Evolutionary conservation across 2,888 invertebrate genomes (phyloP).

Genomic region (Dorcus parallelipipedus): DNA sequence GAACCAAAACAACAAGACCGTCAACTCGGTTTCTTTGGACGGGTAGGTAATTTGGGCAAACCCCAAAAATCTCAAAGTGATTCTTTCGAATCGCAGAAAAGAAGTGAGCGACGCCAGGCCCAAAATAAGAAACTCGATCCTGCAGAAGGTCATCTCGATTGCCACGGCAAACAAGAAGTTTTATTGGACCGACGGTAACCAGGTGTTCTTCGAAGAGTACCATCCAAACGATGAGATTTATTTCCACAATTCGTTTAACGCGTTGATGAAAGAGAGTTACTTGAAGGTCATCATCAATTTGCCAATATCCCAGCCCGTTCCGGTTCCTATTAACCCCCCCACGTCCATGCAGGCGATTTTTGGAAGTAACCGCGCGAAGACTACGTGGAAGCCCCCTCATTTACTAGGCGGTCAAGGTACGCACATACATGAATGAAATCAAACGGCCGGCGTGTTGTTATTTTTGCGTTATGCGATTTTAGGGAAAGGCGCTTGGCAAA

Average conservation of each 20-base stretch:
- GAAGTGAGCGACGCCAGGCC: slow-evolving; percentile 69
- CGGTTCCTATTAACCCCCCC: slow-evolving; percentile 77
- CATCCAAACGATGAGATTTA: slow-evolving; percentile 64
- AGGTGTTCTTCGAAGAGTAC: slow-evolving; percentile 76
- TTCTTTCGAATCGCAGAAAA: slow-evolving; percentile 48
- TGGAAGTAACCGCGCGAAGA: slow-evolving; percentile 69
- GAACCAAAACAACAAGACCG: slow-evolving; percentile 70
- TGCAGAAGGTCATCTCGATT: slow-evolving; percentile 70
- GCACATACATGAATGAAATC: not conserved
- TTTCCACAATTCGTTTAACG: slow-evolving; percentile 73
- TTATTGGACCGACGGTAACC: slow-evolving; percentile 81
- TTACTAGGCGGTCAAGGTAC: slow-evolving; percentile 70
- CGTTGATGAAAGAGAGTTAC: slow-evolving; percentile 44
- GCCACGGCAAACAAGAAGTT: slow-evolving; percentile 74
- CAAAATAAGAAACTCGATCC: slow-evolving; percentile 73
- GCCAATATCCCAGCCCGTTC: slow-evolving; percentile 72
- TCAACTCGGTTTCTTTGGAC: slow-evolving; percentile 77
- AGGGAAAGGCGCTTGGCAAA: slow-evolving; percentile 64
- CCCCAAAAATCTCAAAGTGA: not conserved
- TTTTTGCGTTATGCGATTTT: slow-evolving; percentile 8
- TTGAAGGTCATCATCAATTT: slow-evolving; percentile 54
- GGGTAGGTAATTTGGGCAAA: slow-evolving; percentile 55
- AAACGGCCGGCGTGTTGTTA: not conserved
- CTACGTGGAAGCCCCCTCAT: slow-evolving; percentile 80
- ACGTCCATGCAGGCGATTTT: slow-evolving; percentile 77